Conservation (phyloP, 2,797 vertebrate genomes). For the Babyrousa celebensis region DNA sequence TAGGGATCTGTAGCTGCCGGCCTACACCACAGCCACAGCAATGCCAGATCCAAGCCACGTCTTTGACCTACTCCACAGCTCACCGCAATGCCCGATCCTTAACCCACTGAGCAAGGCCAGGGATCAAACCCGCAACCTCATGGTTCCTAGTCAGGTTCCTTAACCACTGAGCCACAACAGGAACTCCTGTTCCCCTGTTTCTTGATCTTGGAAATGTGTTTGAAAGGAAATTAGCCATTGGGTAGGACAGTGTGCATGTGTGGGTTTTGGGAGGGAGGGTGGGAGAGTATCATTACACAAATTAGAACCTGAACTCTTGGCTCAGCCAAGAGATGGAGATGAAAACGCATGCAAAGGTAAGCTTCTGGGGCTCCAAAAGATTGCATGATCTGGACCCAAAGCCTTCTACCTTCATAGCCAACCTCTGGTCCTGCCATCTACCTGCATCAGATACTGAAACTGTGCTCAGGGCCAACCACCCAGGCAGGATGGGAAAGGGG, state of each 20-base stretch:
- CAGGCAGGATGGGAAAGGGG: constrained; percentile 31
- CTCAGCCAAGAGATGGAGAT: constrained; percentile 57
- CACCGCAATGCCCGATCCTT: too few relatives aligned
- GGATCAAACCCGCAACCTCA: too few relatives aligned
- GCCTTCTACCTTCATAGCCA: constrained; percentile 12
- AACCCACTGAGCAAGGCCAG: too few relatives aligned
- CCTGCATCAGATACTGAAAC: constrained; percentile 30
- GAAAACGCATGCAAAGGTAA: constrained; percentile 58
- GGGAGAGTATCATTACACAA: constrained; percentile 39
- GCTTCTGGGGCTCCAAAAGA: constrained; percentile 5
- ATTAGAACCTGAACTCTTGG: constrained; percentile 56
- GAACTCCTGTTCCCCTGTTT: not conserved
- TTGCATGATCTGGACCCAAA: not conserved
- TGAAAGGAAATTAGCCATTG: constrained; percentile 61
- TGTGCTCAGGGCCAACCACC: constrained; percentile 10
- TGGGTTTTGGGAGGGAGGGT: not conserved
- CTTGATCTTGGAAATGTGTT: constrained; percentile 62
- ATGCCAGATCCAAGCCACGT: too few relatives aligned
- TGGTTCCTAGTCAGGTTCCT: too few relatives aligned
- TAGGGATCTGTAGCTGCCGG: too few relatives aligned
- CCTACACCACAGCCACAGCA: too few relatives aligned
- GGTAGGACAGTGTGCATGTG: constrained; percentile 51
- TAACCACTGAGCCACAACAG: too few relatives aligned
- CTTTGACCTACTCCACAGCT: too few relatives aligned
- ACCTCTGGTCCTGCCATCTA: not conserved